These are phyloP conservation scores for Galeruca laticollis DNA, from an alignment of 2,888 invertebrate species.

Conservation along the genomic window DNA sequence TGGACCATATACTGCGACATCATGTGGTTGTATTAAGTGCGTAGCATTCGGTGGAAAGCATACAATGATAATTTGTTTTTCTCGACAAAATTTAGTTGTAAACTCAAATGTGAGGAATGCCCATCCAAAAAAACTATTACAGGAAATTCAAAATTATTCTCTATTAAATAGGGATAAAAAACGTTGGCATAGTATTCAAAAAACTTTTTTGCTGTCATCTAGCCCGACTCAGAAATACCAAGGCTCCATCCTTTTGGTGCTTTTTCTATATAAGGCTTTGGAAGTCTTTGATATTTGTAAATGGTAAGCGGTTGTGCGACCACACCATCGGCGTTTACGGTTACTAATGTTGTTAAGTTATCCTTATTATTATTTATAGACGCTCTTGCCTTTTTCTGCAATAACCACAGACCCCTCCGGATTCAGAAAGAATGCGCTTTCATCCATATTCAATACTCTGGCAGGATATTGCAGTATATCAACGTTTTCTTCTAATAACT, in stretches of 20 bases:
- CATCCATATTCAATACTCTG: too few species aligned
- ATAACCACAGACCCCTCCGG: not conserved
- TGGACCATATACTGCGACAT: not conserved
- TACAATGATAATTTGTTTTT: not conserved
- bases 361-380: constrained; percentile 34
- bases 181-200: constrained; percentile 31
- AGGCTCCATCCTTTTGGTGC: constrained; percentile 27
- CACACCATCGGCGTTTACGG: constrained; percentile 28
- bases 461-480: too few species aligned
- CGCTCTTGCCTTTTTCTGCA: constrained; percentile 26
- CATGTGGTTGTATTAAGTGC: not conserved
- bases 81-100: not conserved
- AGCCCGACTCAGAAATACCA: constrained; percentile 39
- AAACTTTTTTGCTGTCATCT: constrained; percentile 37
- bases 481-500: too few species aligned
- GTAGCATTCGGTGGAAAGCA: not conserved
- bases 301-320: constrained; percentile 31
- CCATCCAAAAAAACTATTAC: not conserved
- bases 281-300: too few species aligned
- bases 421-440: too few species aligned
- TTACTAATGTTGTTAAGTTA: constrained; percentile 38
- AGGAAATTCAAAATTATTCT: too few species aligned
- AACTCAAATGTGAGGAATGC: not conserved
- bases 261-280: too few species aligned
- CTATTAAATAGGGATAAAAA: constrained; percentile 24